Evolutionary conservation across 2,113 vertebrate genomes (phyloP).

Genomic region (Oxyura jamaicensis): DNA sequence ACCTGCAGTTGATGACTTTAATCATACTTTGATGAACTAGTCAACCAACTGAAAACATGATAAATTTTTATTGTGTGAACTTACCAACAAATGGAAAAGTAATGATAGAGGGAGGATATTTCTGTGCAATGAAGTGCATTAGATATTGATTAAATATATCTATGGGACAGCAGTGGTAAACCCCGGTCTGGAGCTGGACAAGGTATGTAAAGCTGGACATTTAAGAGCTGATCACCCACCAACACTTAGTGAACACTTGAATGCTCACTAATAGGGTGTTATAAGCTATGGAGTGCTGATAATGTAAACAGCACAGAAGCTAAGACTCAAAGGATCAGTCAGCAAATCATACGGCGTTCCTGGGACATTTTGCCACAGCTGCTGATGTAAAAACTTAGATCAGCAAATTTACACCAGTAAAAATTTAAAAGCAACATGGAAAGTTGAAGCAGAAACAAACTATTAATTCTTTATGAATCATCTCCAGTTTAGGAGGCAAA

Average conservation of each 20-base stretch:
- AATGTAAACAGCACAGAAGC: neutral
- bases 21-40: neutral
- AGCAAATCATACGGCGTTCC: neutral
- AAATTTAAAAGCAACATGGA: neutral
- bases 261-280: fast-evolving
- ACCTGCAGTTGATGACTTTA: neutral
- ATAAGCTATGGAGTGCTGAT: neutral
- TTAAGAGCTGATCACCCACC: neutral
- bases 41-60: neutral
- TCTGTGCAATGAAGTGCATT: neutral
- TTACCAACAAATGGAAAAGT: neutral
- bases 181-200: neutral
- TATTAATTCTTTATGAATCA: neutral
- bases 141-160: no score
- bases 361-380: neutral
- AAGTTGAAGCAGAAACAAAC: neutral
- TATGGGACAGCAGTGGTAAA: neutral
- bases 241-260: neutral
- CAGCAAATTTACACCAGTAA: neutral
- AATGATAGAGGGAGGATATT: neutral
- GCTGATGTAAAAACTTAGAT: neutral
- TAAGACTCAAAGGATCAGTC: neutral
- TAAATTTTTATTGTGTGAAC: neutral
- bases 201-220: neutral
- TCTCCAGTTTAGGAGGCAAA: neutral